Evolutionary conservation across 2,797 vertebrate species (phyloP), one percentile per base, ranked within the genome.

Genomic region (Gobionotothen gibberifrons): DNA sequence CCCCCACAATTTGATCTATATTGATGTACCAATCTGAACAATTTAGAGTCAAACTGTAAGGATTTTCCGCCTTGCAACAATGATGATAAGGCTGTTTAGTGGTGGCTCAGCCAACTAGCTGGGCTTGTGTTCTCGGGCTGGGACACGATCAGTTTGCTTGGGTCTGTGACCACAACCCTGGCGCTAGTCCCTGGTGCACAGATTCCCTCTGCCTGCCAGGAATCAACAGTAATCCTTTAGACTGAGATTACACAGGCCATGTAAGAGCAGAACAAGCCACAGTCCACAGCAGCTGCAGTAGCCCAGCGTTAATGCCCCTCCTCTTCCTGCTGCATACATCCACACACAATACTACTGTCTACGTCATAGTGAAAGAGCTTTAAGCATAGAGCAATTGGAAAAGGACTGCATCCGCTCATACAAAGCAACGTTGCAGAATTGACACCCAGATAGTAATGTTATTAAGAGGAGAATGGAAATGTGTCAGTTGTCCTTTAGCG

Each of bases 181-280:
- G 88, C 82, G 26, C 63, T 68, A 78, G 82, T 89, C 88, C 86
- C 87, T 77, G 71, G 80, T 86, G 86, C 90, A 83, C 90, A 89
- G 82, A 90, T 92, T 91, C 89, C 78, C 89, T 86, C 85, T 87
- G 89, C 85, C 89, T 93, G 92, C 90, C 90, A 92, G 89, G 90
- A 93, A 86, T 91, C 90, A 89, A 77, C 89, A 87, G 77, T 95
- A 94, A 95, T 94, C 93, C 92, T 81, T 88, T 92, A 91, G 90
- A 93, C 93, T 92, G 89, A 93, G 90, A 93, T 94, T 94, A 94
- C 88, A 89, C 87, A 74, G 86, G 83, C 89, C 77, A 81, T 89
- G 90, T 90, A 85, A 94, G 87, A 87, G 87, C 90, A 93, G 89
- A 89, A 87, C 87, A 87, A 85, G 84, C 85, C 76, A 47, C 84